Evolutionary conservation across 2,888 invertebrate genomes (phyloP).

Genomic region (Eristalinus sepulchralis): DNA sequence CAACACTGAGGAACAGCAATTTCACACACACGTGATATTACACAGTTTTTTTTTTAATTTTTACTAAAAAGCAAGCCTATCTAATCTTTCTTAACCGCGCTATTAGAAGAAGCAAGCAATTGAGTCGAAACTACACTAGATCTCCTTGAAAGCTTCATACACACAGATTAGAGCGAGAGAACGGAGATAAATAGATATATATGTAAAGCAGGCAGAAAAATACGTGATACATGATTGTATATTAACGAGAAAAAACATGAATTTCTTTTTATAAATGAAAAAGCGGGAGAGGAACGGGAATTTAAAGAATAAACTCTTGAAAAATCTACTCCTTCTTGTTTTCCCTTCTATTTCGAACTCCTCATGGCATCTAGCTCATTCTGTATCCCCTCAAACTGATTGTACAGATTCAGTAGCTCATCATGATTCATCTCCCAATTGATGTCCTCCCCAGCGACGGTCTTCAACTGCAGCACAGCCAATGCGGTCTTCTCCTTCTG

Average conservation of each 20-base stretch:
- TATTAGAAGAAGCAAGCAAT: conserved; percentile 8
- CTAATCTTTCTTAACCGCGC: conserved; percentile 26
- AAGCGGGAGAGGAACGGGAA: conserved; percentile 9
- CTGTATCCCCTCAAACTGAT: conserved; percentile 83
- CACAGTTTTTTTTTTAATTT: neutral
- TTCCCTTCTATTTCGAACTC: conserved; percentile 49
- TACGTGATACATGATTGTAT: conserved; percentile 40
- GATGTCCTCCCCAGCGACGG: conserved; percentile 80
- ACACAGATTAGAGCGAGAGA: conserved; percentile 19
- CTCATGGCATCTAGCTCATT: conserved; percentile 78
- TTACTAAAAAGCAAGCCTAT: conserved; percentile 11
- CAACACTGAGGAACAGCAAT: conserved; percentile 39
- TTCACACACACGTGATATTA: conserved; percentile 49
- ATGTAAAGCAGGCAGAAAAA: conserved; percentile 23
- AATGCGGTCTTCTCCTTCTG: conserved; percentile 81
- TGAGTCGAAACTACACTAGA: conserved; percentile 6
- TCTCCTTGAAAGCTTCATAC: conserved; percentile 38
- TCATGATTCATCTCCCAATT: conserved; percentile 82
- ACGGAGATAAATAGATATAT: conserved; percentile 9
- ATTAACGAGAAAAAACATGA: conserved; percentile 35
- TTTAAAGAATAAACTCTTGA: conserved; percentile 39
- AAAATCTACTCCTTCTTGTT: conserved; percentile 5
- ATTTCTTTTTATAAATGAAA: conserved; percentile 35
- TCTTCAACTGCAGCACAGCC: conserved; percentile 82
- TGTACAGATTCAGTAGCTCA: conserved; percentile 82